Evolutionary conservation across 2,797 vertebrate genomes (phyloP).

Genomic region (Myotis daubentonii): DNA sequence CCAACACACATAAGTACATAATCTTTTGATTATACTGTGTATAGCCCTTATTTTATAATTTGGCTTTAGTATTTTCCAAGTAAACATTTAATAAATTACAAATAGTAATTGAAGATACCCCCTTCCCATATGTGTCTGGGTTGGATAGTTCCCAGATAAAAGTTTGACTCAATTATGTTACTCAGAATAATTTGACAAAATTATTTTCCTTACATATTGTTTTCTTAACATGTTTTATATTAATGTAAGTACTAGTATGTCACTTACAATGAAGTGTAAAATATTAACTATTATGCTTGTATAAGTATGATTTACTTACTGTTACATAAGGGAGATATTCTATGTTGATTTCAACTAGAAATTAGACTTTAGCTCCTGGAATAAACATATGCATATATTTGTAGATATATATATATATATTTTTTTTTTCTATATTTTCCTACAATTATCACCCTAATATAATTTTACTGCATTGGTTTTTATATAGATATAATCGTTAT

Average conservation of each 20-base stretch:
- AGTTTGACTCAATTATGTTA: neutral
- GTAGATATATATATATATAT: neutral
- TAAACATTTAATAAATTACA: neutral
- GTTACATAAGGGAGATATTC: neutral
- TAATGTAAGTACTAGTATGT: neutral
- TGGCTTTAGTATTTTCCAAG: neutral
- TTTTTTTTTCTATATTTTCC: neutral
- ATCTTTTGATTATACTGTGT: neutral
- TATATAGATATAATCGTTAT: neutral
- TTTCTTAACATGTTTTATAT: slow-evolving; percentile 7
- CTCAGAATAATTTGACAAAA: neutral
- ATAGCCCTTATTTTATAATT: neutral
- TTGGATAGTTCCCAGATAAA: neutral
- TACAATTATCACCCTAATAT: neutral
- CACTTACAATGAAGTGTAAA: neutral
- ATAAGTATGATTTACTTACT: neutral
- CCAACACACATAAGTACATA: neutral
- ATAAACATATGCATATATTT: neutral
- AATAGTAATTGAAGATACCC: neutral
- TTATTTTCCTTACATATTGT: neutral
- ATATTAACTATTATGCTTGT: neutral
- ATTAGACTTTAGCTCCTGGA: neutral
- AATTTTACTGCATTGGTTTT: neutral
- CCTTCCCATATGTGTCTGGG: neutral
- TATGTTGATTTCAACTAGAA: neutral